Evolutionary conservation across 2,113 vertebrate genomes (phyloP), one percentile per base, ranked within the genome.

Genomic region (Syngnathoides biaculeatus): DNA sequence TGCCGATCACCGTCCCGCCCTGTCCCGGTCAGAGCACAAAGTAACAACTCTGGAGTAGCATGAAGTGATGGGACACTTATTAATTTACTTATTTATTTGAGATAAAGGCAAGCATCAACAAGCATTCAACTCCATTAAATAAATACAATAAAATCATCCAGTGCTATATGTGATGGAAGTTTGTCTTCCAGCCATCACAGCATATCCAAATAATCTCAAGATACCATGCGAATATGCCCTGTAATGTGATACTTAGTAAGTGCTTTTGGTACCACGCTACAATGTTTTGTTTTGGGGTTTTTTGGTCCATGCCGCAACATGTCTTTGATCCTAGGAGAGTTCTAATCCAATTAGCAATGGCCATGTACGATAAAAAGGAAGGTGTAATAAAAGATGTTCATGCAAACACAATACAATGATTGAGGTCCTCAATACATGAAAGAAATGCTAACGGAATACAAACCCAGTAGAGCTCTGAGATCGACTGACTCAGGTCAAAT

Each of bases 1-100:
- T 98, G 68, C 96, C 96, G 0, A 98, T 98, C 79, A 97, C 78
- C 0, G 96, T 98, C 30, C 96, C 96, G 0, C 96, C 96, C 96
- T 98, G 83, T 10, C 56, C 4, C 55, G 60, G 22, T 27, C 17
- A 65, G 3, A 8, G 12, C 38, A 67, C 27, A 65, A 55, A 26
- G 13, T 55, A 43, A 82, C 4, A 68, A 55, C 62, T 8, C 1
- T 40, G 56, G 47, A 30, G 26, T 24, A 26, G 52, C 22, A 4
- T 14, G 52, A 55, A 26, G 22, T 8, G 10, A 8, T 35, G 56
- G 3, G 7, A 57, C 17, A 26, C 5, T 59, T 38, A 39, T 26
- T 55, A 15, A 35, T 30, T 15, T n/a, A n/a, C n/a, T n/a, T n/a
- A n/a, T 30, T 7, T 35, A 47, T 5, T 17, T 47, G 45, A 17